phyloP scores from a whole-genome alignment of 1,140 invertebrate species.

The Pollicipes pollicipes region DNA sequence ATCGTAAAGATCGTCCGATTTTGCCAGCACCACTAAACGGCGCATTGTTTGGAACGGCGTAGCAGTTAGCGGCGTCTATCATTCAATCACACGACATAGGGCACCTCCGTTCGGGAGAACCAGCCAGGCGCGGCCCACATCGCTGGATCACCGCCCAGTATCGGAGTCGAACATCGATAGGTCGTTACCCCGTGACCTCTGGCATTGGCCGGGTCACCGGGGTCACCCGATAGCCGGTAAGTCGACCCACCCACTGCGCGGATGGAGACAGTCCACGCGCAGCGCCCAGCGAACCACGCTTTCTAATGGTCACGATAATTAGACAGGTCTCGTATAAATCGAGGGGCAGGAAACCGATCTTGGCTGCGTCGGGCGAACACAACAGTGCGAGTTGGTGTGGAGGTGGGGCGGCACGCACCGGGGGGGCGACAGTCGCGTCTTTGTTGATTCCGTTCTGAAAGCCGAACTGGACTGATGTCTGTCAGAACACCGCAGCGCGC shows the following conservation, averaged over 20 bases:
- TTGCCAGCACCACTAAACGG: neutral
- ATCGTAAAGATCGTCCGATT: neutral
- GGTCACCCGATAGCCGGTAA: neutral
- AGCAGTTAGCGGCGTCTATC: neutral
- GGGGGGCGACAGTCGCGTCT: no score
- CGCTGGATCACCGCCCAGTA: neutral
- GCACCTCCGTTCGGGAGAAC: neutral
- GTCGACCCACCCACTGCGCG: neutral
- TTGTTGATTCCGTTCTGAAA: no score
- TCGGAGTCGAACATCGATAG: neutral
- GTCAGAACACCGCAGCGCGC: no score
- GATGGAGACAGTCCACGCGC: neutral
- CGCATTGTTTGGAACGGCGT: neutral
- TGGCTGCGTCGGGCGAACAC: no score
- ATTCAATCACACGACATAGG: neutral
- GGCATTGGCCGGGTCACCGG: neutral
- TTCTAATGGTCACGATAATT: neutral
- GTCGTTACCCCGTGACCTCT: neutral
- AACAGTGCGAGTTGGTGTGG: no score
- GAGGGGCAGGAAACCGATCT: no score
- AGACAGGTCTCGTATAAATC: neutral
- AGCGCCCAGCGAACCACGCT: neutral
- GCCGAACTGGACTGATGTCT: no score
- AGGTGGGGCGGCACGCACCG: no score
- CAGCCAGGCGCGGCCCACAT: neutral